These are phyloP conservation scores for Polypedilum pembai DNA, from an alignment of 1,140 invertebrate species.

Conservation along the genomic window DNA sequence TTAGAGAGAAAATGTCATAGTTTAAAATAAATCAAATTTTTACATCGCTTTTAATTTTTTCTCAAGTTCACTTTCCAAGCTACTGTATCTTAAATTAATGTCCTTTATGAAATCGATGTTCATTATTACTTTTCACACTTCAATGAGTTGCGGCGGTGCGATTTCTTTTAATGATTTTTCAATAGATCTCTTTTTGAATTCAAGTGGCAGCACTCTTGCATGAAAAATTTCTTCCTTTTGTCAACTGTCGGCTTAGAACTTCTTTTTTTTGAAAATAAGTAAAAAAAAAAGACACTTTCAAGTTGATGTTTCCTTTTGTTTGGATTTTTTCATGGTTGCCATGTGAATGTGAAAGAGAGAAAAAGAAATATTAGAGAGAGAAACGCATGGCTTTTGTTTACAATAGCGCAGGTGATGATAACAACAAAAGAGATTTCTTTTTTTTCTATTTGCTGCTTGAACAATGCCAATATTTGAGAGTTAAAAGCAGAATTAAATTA, in stretches of 20 bases:
- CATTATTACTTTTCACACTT: conserved; percentile 24
- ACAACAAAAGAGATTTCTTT: conserved; percentile 28
- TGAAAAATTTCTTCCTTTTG: not conserved
- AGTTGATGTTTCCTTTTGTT: conserved; percentile 23
- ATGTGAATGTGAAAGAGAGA: conserved; percentile 15
- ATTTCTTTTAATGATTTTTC: conserved; percentile 23
- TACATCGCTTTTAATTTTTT: conserved; percentile 9
- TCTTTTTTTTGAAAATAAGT: not conserved
- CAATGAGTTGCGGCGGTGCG: not conserved
- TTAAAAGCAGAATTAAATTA: conserved; percentile 20
- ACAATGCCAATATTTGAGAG: conserved; percentile 16
- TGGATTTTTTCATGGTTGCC: conserved; percentile 15
- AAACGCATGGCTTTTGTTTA: not conserved
- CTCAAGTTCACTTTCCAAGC: not conserved
- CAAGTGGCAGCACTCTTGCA: not conserved
- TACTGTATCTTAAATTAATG: not conserved
- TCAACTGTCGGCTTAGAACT: not conserved
- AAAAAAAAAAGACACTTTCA: conserved; percentile 20
- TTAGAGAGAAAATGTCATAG: not conserved
- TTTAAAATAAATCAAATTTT: not conserved
- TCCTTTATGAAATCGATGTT: conserved; percentile 11
- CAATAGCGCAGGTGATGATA: conserved; percentile 22
- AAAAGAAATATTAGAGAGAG: too few species aligned
- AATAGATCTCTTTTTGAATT: not conserved
- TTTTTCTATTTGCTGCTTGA: not conserved